Percentiles rank a stretch among this genome's conserved stretches.
Conservation (phyloP, 2,113 vertebrate species). For the Tretioscincus oriximinensis region DNA sequence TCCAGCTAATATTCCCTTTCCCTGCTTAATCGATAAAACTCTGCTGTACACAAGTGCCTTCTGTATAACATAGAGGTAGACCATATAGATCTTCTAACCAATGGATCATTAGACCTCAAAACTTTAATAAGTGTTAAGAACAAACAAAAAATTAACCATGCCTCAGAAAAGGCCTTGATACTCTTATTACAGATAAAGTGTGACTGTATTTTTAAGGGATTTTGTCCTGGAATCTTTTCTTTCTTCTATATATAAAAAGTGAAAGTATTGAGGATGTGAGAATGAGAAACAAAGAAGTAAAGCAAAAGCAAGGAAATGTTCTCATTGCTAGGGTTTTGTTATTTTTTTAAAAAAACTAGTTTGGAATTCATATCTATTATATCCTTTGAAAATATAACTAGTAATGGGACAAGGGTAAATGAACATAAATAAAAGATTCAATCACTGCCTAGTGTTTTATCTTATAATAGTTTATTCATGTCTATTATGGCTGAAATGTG, state of each 20-base stretch:
- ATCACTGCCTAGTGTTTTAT: too few relatives aligned
- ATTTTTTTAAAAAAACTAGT: too few relatives aligned
- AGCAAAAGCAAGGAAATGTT: conserved; percentile 1
- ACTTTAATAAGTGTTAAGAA: too few relatives aligned
- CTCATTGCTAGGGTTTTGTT: conserved; percentile 48
- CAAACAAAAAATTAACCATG: conserved; percentile 17
- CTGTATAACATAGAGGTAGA: not conserved
- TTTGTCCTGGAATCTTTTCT: conserved; percentile 10
- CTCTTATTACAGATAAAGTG: conserved; percentile 14
- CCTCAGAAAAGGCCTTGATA: conserved; percentile 31
- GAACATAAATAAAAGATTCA: too few relatives aligned
- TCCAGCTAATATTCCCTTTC: conserved; percentile 1
- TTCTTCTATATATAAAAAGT: conserved; percentile 43
- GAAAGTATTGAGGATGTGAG: not conserved
- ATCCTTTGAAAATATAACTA: too few relatives aligned
- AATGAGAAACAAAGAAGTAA: not conserved
- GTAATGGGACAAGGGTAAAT: too few relatives aligned
- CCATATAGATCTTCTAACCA: conserved; percentile 19
- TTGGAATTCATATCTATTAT: too few relatives aligned
- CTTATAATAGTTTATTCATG: too few relatives aligned
- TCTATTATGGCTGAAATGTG: too few relatives aligned
- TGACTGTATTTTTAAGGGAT: conserved; percentile 39
- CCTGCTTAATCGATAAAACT: conserved; percentile 3
- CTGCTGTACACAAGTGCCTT: not conserved
- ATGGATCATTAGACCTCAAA: conserved; percentile 33